Conservation (phyloP, 2,797 vertebrate genomes). For the Oophaga sylvatica region DNA sequence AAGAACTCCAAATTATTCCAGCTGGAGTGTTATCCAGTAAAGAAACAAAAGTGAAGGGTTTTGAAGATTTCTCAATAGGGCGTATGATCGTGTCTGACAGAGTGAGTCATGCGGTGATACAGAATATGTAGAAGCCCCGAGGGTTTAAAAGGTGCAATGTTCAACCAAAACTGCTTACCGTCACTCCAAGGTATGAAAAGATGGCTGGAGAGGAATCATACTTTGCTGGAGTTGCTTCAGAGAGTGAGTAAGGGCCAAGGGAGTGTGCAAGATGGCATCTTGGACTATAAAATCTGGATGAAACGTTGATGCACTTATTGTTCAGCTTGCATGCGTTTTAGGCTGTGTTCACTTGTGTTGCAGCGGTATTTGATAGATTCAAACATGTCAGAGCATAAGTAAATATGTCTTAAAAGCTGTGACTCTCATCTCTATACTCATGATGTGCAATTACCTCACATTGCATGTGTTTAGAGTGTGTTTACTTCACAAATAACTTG, state of each 20-base stretch:
- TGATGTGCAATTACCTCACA: too few relatives aligned
- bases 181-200: background rate
- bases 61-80: slow-evolving; percentile 29
- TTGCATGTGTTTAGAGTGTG: too few relatives aligned
- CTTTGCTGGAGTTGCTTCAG: background rate
- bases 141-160: background rate
- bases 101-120: slow-evolving; percentile 20
- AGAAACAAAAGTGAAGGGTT: slow-evolving; percentile 39
- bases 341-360: too few relatives aligned
- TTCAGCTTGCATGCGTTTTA: too few relatives aligned
- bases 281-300: background rate
- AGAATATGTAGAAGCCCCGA: slow-evolving; percentile 30
- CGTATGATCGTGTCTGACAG: slow-evolving; percentile 40
- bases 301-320: too few relatives aligned
- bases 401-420: too few relatives aligned
- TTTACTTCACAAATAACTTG: too few relatives aligned
- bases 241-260: background rate
- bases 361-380: too few relatives aligned
- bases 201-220: background rate
- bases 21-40: background rate
- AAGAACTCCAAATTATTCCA: background rate
- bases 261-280: background rate
- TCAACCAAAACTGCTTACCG: background rate
- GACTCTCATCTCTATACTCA: too few relatives aligned
- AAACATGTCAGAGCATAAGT: too few relatives aligned